Conservation (phyloP, 2,888 invertebrate species). For the Emmelina monodactyla region DNA sequence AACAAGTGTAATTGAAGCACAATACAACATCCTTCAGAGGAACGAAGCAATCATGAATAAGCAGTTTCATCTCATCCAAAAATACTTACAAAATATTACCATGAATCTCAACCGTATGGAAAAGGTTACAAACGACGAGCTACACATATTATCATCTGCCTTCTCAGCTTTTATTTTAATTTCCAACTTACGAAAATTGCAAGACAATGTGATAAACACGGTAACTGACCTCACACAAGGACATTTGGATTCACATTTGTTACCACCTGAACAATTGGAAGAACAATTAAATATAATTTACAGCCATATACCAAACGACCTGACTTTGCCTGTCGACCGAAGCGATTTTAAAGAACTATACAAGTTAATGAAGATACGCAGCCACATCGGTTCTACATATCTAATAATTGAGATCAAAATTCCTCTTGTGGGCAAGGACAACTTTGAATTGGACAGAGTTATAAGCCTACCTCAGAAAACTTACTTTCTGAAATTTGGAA, state of each 20-base stretch:
- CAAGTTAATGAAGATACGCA: slow-evolving; percentile 4
- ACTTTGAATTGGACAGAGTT: slow-evolving; percentile 2
- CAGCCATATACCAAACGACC: slow-evolving; percentile 3
- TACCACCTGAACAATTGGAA: slow-evolving; percentile 4
- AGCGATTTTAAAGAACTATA: slow-evolving; percentile 7
- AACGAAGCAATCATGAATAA: slow-evolving; percentile 2
- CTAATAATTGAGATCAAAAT: slow-evolving; percentile 9
- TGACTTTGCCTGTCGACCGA: slow-evolving; percentile 4
- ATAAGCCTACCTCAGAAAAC: slow-evolving; percentile 2
- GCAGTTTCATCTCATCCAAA: slow-evolving; percentile 1
- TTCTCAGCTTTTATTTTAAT: slow-evolving; percentile 3
- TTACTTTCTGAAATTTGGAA: neutral
- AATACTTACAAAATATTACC: neutral
- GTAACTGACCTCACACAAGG: slow-evolving; percentile 4
- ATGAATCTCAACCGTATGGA: neutral
- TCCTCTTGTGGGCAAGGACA: slow-evolving; percentile 5
- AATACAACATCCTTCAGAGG: neutral
- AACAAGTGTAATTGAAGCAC: slow-evolving; percentile 1
- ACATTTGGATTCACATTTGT: slow-evolving; percentile 3
- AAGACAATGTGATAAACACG: slow-evolving; percentile 5
- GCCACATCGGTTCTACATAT: slow-evolving; percentile 3
- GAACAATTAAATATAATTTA: slow-evolving; percentile 3
- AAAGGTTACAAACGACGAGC: neutral
- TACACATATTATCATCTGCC: slow-evolving; percentile 4
- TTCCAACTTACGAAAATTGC: slow-evolving; percentile 3